Evolutionary conservation across 1,140 invertebrate species (phyloP).

Genomic region (Holcopasites calliopsidis): DNA sequence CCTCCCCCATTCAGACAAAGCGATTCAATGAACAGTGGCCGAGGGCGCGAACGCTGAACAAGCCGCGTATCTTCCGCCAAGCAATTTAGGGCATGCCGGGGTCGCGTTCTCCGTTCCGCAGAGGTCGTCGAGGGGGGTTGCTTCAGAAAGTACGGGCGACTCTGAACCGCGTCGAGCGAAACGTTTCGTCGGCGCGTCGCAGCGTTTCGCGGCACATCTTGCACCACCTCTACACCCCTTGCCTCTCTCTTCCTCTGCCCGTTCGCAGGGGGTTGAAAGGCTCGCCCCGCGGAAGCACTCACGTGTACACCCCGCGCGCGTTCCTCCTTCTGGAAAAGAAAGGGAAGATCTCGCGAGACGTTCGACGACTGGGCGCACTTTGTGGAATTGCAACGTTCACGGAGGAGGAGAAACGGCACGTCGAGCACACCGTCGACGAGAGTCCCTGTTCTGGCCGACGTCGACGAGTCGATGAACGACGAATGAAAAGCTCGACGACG

Average conservation of each 20-base stretch:
- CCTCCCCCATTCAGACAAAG: conserved; percentile 16
- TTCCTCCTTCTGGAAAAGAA: neutral
- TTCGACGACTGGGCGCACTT: no score
- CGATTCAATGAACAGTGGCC: conserved; percentile 8
- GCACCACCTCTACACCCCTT: neutral
- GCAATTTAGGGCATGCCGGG: neutral
- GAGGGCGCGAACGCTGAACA: neutral
- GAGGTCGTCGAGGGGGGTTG: no score
- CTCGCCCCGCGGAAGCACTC: neutral
- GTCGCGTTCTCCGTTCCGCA: no score
- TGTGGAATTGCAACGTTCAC: no score
- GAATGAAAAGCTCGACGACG: conserved; percentile 7
- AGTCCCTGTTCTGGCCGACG: neutral
- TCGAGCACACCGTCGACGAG: neutral
- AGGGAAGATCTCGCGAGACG: neutral
- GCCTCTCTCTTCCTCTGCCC: neutral
- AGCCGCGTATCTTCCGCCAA: neutral
- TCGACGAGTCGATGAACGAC: conserved; percentile 34
- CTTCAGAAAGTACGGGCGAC: neutral
- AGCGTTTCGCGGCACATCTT: conserved; percentile 12
- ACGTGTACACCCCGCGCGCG: neutral
- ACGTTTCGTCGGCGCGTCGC: conserved; percentile 67
- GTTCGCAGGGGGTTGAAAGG: no score
- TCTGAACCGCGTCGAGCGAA: neutral
- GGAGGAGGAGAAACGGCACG: neutral